Base-by-base conservation (phyloP, 2,888 invertebrate genomes). In the Cistogaster globosa region DNA sequence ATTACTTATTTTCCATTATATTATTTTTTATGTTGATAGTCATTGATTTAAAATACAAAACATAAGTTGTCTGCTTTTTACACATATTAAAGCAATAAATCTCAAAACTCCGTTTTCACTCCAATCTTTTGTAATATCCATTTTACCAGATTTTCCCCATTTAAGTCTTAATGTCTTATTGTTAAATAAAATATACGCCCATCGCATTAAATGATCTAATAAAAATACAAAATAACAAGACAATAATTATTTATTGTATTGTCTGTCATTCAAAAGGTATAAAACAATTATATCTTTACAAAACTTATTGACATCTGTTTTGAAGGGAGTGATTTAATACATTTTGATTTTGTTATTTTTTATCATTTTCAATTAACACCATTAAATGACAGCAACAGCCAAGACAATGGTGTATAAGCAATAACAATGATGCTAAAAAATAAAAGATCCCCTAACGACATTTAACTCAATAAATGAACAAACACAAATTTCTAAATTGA, bases 371-470 rank as follows among this genome's bases (percentile, higher is more conserved):
- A 85, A 90, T 90, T 90, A 90, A 90, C 89, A 88, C 88, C 89
- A 87, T 88, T 88, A 88, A 89, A 90, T 88, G 89, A 88, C 89
- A 88, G 89, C 86, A 87, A 88, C 88, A 88, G 42, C 42, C 42
- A 42, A 11, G 12, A 42, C 42, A 42, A 42, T 38, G 2, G 4
- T 12, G 12, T 12, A 42, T 12, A 71, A 63, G 26, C 36, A 67
- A 71, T 42, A 57, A 12, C 16, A 65, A 72, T 38, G 75, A 22
- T 55, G 38, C 16, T 62, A 26, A 62, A 82, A 83, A 83, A 26
- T 2, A 26, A 4, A 87, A 87, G 88, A 87, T 89, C 87, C 87
- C 18, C 9, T 9, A 20, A 18, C 18, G 7, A 53, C n/a, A 57
- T 79, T 71, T 48, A 18, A 68, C 32, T 65, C 63, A 77, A 71